A percentile compares a stretch with the other conserved stretches of the same genome.
Conservation (phyloP, 2,797 vertebrate species). For the Taeniopygia guttata region DNA sequence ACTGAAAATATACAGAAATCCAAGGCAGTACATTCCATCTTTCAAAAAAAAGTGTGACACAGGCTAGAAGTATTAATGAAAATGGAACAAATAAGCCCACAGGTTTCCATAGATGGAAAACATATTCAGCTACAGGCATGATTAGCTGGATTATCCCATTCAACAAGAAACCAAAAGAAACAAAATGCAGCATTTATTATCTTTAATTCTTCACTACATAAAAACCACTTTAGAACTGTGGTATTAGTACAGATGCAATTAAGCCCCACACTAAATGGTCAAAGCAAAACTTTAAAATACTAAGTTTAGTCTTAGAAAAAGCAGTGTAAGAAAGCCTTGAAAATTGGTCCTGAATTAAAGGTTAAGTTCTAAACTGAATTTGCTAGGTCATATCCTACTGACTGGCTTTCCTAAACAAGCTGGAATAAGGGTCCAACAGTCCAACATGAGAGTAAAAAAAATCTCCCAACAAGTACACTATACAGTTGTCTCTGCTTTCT, state of each 20-base stretch:
- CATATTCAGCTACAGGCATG: not conserved
- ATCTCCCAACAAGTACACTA: not conserved
- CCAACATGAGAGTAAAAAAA: not conserved
- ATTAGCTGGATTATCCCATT: not conserved
- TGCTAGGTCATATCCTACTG: not conserved
- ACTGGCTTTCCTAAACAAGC: not conserved
- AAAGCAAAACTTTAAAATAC: not conserved
- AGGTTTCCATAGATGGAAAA: not conserved
- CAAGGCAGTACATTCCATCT: not conserved
- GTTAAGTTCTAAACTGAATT: not conserved
- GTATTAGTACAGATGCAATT: not conserved
- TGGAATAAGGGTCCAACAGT: not conserved
- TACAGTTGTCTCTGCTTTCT: not conserved
- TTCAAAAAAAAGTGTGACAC: not conserved
- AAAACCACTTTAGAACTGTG: not conserved
- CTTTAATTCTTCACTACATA: not conserved
- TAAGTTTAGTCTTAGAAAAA: not conserved
- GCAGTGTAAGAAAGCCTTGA: not conserved
- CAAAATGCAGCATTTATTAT: not conserved
- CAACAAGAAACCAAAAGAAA: not conserved
- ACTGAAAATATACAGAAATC: not conserved
- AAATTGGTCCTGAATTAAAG: not conserved
- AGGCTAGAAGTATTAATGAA: not conserved
- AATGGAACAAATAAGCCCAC: not conserved
- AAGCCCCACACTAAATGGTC: not conserved